Percentiles rank a stretch among this genome's conserved stretches.
Evolutionary conservation across 2,113 vertebrate species (phyloP).

Genomic region (Epinephelus cyanopodus): DNA sequence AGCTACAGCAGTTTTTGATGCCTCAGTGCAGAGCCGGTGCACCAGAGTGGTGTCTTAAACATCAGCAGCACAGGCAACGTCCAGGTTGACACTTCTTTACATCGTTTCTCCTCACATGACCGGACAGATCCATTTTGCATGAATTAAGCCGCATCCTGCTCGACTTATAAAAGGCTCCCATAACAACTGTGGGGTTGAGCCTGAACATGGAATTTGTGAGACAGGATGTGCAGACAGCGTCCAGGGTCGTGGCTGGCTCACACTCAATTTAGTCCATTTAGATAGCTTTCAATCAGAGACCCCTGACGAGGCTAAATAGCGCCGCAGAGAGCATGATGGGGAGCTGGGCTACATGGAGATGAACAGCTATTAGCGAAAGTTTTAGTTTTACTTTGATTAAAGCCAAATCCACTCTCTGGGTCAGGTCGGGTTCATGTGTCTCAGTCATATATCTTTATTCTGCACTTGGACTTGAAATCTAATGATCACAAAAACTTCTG

Average conservation of each 20-base stretch:
- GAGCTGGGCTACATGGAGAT: constrained; percentile 15
- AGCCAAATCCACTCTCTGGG: constrained; percentile 26
- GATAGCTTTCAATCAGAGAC: constrained; percentile 74
- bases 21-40: not conserved
- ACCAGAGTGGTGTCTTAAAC: not conserved
- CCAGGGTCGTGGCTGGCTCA: constrained; percentile 14
- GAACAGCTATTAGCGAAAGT: constrained; percentile 22
- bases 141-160: not conserved
- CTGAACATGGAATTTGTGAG: constrained; percentile 36
- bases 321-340: not conserved
- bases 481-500: not conserved
- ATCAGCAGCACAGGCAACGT: not conserved
- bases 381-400: constrained; percentile 44
- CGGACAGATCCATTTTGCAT: not conserved
- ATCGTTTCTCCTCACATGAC: constrained; percentile 12
- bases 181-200: constrained; percentile 13
- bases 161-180: not conserved
- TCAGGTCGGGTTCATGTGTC: constrained; percentile 18
- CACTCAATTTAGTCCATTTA: constrained; percentile 78
- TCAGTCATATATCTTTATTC: not conserved
- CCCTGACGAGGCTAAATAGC: constrained; percentile 19
- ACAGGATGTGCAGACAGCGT: constrained; percentile 51
- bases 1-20: not conserved
- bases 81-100: not conserved
- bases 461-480: not conserved